Base-by-base conservation (phyloP, 1,140 invertebrate genomes). In the Ceratina japonica region DNA sequence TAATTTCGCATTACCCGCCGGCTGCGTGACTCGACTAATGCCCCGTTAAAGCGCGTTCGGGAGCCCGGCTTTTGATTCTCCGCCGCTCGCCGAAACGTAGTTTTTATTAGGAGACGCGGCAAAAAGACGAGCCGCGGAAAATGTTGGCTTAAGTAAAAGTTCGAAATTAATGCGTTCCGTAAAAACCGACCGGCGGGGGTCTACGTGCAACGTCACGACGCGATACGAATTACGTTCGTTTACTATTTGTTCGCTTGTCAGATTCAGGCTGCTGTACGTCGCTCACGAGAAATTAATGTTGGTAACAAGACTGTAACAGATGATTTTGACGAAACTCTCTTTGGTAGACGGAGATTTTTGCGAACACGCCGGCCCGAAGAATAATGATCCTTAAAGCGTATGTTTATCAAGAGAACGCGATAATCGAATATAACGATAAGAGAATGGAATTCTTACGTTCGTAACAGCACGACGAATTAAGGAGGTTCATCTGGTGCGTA, bases 1-100 rank as follows among this genome's bases (percentile, higher is more conserved):
- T 72, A 84, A 84, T 84, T 83, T 71, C 81, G 54, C 76, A 70
- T 83, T 73, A 75, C 82, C 31, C 51, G 71, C 58, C 54, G 49
- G 16, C n/a, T 20, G 54, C 64, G 76, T 80, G 66, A 82, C 44
- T 52, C 62, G 72, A 37, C 56, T 80, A 75, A 84, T 79, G 69
- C 61, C 70, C 59, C 7, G 75, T 66, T 61, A 66, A 74, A 82
- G 56, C 66, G 31, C 61, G 54, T 51, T 22, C 58, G 61, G 68
- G 49, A 8, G 37, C 37, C 5, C 10, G 15, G 7, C 52, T n/a
- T 54, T 54, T 16, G 52, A 54, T 54, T 16, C 52, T 54, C 52
- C 18, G 13, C 52, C 2, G 52, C 18, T 15, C 18, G 3, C 1
- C 18, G 52, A n/a, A 12, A 54, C 18, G 52, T 54, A 13, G 10